Conservation (phyloP, 1,140 invertebrate species). For the Eciton burchellii region DNA sequence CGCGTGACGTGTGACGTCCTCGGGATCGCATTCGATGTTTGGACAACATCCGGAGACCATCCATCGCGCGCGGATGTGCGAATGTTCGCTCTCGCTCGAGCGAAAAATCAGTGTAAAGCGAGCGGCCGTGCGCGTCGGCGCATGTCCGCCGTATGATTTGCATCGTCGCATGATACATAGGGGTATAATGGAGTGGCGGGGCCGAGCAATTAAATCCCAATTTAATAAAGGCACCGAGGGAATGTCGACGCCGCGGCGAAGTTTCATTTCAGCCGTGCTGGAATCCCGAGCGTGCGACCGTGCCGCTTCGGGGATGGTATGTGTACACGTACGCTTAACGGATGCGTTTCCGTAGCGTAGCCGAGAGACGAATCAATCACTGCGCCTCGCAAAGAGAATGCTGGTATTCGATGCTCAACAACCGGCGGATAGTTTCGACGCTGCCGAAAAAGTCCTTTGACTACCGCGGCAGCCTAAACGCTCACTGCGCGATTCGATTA, state of each 20-base stretch:
- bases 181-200: slow-evolving; percentile 72
- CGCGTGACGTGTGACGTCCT: too few species aligned
- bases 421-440: slow-evolving; percentile 56
- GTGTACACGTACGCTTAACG: slow-evolving; percentile 60
- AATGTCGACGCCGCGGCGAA: slow-evolving; percentile 74
- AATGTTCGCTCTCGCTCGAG: too few species aligned
- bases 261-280: slow-evolving; percentile 76
- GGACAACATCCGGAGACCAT: too few species aligned
- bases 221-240: slow-evolving; percentile 79
- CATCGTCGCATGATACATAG: slow-evolving; percentile 67
- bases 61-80: too few species aligned
- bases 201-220: slow-evolving; percentile 80
- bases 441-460: slow-evolving; percentile 70
- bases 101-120: slow-evolving; percentile 69
- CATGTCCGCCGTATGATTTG: slow-evolving; percentile 69
- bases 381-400: slow-evolving; percentile 63
- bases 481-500: slow-evolving; percentile 23
- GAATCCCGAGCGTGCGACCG: slow-evolving; percentile 75
- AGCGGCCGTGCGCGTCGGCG: slow-evolving; percentile 49
- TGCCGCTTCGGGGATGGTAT: slow-evolving; percentile 65
- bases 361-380: slow-evolving; percentile 75
- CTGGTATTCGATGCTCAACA: slow-evolving; percentile 67
- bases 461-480: slow-evolving; percentile 29
- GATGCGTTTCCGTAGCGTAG: slow-evolving; percentile 67
- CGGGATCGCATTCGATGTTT: too few species aligned